Percentiles rank a stretch among this genome's conserved stretches.
phyloP scores from a whole-genome alignment of 1,140 invertebrate genomes.

The Akabosia matsudoensis region DNA sequence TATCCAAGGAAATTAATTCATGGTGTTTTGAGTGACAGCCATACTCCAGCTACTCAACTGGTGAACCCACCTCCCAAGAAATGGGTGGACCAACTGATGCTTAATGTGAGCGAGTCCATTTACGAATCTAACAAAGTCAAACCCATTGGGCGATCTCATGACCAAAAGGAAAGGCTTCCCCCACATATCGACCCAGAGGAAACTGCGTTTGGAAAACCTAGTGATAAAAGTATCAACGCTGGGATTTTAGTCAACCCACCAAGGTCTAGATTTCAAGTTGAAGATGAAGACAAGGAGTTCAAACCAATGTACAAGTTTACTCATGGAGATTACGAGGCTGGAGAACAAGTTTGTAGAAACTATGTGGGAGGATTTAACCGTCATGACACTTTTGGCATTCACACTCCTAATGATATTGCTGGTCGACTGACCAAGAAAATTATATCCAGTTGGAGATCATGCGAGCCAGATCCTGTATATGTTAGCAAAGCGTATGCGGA shows the following conservation, averaged over 20 bases:
- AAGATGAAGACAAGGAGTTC: conserved; percentile 27
- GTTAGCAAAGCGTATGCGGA: conserved; percentile 42
- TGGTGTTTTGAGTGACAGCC: conserved; percentile 27
- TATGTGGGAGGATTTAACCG: conserved; percentile 29
- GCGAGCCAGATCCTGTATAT: conserved; percentile 32
- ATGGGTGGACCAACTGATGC: conserved; percentile 32
- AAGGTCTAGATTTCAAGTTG: conserved; percentile 26
- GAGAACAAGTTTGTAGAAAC: conserved; percentile 42
- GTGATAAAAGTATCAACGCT: conserved; percentile 35
- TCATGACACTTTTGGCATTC: conserved; percentile 37
- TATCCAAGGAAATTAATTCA: conserved; percentile 40
- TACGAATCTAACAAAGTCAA: conserved; percentile 32
- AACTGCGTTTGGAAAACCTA: conserved; percentile 36
- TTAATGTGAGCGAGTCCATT: conserved; percentile 37
- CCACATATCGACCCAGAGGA: conserved; percentile 27
- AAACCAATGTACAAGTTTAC: conserved; percentile 36
- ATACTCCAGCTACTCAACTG: conserved; percentile 23
- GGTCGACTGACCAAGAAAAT: conserved; percentile 36
- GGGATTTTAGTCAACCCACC: conserved; percentile 37
- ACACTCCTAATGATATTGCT: conserved; percentile 37
- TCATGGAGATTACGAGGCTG: conserved; percentile 38
- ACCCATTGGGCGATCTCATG: conserved; percentile 41
- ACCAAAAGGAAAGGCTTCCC: conserved; percentile 36
- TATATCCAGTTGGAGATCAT: conserved; percentile 35
- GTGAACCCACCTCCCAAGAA: conserved; percentile 36